These are phyloP conservation scores for Cephus spinipes DNA, from an alignment of 2,888 invertebrate genomes.

Conservation along the genomic window DNA sequence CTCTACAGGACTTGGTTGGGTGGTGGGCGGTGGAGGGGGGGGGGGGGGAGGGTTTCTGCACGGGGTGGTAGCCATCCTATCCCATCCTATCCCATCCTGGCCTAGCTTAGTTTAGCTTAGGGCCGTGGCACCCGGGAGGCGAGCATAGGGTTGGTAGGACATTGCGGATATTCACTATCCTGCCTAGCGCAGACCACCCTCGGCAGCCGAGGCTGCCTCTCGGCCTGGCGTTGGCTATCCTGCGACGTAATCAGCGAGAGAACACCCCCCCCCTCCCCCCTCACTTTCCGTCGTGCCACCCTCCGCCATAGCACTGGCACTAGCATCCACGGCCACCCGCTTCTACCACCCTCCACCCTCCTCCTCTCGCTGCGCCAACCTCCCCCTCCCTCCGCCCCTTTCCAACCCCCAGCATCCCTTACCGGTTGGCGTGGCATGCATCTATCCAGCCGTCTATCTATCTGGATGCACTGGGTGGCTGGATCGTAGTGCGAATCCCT, in stretches of 20 bases:
- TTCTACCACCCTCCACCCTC: slow-evolving; percentile 8
- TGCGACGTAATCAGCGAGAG: slow-evolving; percentile 67
- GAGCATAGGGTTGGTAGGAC: slow-evolving; percentile 58
- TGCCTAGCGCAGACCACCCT: slow-evolving; percentile 47
- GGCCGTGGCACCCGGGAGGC: slow-evolving; percentile 41
- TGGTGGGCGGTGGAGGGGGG: slow-evolving; percentile 30
- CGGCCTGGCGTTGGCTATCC: slow-evolving; percentile 69
- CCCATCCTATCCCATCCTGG: slow-evolving; percentile 52
- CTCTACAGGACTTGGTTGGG: slow-evolving; percentile 20
- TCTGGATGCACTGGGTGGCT: slow-evolving; percentile 49
- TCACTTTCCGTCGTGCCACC: slow-evolving; percentile 28
- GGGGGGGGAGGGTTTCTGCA: slow-evolving; percentile 40
- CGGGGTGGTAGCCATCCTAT: slow-evolving; percentile 43
- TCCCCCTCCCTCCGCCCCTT: slow-evolving; percentile 26
- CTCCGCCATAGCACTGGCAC: slow-evolving; percentile 59
- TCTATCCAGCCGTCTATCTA: slow-evolving; percentile 24
- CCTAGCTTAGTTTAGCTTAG: slow-evolving; percentile 61
- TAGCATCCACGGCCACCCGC: slow-evolving; percentile 50
- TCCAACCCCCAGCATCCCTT: slow-evolving; percentile 41
- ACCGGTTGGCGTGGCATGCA: slow-evolving; percentile 45
- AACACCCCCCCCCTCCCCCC: slow-evolving; percentile 36
- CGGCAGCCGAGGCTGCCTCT: slow-evolving; percentile 55
- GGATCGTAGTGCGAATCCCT: neutral
- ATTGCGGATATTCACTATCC: slow-evolving; percentile 64
- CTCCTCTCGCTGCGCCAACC: slow-evolving; percentile 45